A percentile compares a stretch with the other conserved stretches of the same genome.
These are phyloP conservation scores for Orgyia antiqua DNA, from an alignment of 2,888 invertebrate genomes.

Conservation along the genomic window DNA sequence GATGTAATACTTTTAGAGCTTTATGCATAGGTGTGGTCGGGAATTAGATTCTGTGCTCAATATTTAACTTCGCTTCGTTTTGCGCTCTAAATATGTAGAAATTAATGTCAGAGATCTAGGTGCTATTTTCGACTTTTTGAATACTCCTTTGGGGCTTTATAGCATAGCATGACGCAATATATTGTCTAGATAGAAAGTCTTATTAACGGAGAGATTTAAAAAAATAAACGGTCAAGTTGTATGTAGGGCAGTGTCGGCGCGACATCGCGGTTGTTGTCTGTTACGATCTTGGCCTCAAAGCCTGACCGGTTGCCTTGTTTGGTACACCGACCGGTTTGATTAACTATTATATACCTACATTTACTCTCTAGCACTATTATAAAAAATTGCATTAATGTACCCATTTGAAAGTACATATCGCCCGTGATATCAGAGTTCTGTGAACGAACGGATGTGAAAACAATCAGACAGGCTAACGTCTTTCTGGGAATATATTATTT, in stretches of 20 bases:
- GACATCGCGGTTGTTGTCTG: constrained; percentile 25
- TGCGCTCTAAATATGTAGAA: too few relatives aligned
- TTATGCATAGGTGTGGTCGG: too few relatives aligned
- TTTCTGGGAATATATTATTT: constrained; percentile 35
- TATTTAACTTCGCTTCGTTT: too few relatives aligned
- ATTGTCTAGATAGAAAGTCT: too few relatives aligned
- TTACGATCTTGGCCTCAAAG: constrained; percentile 64
- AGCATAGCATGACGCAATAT: too few relatives aligned
- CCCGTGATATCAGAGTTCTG: constrained; percentile 22
- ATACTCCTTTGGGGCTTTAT: too few relatives aligned
- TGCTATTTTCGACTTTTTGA: too few relatives aligned
- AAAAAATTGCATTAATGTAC: constrained; percentile 26
- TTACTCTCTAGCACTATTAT: constrained; percentile 43
- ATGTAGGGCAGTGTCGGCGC: constrained; percentile 48
- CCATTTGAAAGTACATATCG: constrained; percentile 18
- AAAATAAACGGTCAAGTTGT: constrained; percentile 37
- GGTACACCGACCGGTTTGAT: constrained; percentile 63
- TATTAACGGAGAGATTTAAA: too few relatives aligned
- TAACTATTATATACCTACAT: constrained; percentile 42
- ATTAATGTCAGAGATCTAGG: too few relatives aligned
- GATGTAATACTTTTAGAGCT: too few relatives aligned
- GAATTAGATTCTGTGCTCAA: too few relatives aligned
- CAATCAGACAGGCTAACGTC: constrained; percentile 21
- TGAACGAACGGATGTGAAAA: constrained; percentile 21
- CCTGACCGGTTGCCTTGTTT: constrained; percentile 68